Evolutionary conservation across 1,140 invertebrate genomes (phyloP), one percentile per base, ranked within the genome.

Genomic region (Scaptomyza hsui): DNA sequence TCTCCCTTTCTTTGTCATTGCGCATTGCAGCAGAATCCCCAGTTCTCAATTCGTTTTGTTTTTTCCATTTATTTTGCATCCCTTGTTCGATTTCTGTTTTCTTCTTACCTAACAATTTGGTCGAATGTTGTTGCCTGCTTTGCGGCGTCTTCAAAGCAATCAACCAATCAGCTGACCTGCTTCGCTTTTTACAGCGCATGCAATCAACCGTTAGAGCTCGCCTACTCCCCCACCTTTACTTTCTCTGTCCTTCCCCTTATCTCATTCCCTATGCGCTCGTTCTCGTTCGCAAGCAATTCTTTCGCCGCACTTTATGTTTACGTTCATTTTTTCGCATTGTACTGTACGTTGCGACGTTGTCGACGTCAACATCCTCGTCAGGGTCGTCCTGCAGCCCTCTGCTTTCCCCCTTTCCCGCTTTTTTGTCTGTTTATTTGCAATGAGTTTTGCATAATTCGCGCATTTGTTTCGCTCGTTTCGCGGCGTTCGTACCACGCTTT

Each of bases 381-480:
- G 76, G 61, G 42, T 75, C 70, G 16, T 45, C 39, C 26, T 63
- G 37, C 9, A 24, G 37, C 26, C 42, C 42, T 16, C 42, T 47
- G 35, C n/a, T n/a, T 18, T 26, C 24, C n/a, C 21, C 44, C 16
- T 39, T 44, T 6, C 18, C 26, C 37, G 4, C 16, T 32, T 29
- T 52, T 69, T 62, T 69, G 59, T 78, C 56, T 86, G 82, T 86
- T 86, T 86, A 86, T 85, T 85, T 85, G 73, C 82, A 81, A 78
- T 86, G 82, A 86, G 82, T 82, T 86, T 88, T 86, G 82, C 82
- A 86, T 86, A 86, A 86, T 86, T 86, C 78, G 78, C 82, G 82
- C 82, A 86, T 86, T 86, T 86, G 82, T 82, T 88, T 82, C 78
- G 82, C 74, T 56, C 47, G 35, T 15, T 1, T n/a, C 49, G 55